Conservation (phyloP, 2,113 vertebrate genomes). For the Ondatra zibethicus region DNA sequence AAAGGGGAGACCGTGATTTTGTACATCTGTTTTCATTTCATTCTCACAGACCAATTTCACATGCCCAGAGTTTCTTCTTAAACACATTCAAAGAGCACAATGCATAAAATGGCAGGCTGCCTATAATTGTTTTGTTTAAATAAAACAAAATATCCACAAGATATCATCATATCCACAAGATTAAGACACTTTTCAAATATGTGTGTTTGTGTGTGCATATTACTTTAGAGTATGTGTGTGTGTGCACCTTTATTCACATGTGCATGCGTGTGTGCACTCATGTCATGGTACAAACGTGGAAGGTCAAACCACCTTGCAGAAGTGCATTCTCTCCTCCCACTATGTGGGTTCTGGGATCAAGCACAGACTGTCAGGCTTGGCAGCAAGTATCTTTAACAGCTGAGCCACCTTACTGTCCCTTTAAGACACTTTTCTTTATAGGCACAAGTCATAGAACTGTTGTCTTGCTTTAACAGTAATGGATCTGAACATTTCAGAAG, state of each 20-base stretch:
- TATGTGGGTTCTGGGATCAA: neutral
- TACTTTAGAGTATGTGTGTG: neutral
- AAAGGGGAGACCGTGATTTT: neutral
- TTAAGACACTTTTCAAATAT: neutral
- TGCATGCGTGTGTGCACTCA: neutral
- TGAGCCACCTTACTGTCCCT: neutral
- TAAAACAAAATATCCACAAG: neutral
- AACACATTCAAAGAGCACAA: neutral
- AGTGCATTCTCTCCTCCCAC: neutral
- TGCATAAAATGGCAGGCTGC: neutral
- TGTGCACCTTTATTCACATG: neutral
- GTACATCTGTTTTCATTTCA: slow-evolving; percentile 1
- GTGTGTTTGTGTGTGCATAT: neutral
- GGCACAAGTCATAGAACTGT: neutral
- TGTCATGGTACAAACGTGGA: neutral
- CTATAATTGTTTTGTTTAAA: neutral
- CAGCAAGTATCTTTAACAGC: neutral
- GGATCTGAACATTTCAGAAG: neutral
- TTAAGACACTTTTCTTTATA: neutral
- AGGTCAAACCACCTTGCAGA: neutral
- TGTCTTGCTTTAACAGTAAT: neutral
- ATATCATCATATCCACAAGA: neutral
- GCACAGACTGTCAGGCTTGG: neutral
- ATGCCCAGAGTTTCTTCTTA: neutral
- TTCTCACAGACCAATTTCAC: neutral